Percentiles rank a stretch among this genome's conserved stretches.
Conservation (phyloP, 2,888 invertebrate genomes). For the Lasioglossum calceatum region DNA sequence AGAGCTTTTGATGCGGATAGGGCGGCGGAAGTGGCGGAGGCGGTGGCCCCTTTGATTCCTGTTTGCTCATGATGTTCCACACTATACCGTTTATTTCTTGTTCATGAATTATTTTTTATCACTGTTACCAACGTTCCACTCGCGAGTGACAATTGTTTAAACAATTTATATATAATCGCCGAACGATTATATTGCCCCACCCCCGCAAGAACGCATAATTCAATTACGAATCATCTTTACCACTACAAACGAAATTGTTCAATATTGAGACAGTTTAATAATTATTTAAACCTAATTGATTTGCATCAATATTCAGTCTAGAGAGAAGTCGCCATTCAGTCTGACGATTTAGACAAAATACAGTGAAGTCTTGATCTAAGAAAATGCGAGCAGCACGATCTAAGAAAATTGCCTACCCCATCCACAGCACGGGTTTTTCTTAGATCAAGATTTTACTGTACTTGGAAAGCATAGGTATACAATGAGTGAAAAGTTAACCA, state of each 20-base stretch:
- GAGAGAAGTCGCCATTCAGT: neutral
- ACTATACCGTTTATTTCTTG: conserved; percentile 71
- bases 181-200: conserved; percentile 12
- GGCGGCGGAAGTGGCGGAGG: conserved; percentile 73
- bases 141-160: neutral
- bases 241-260: neutral
- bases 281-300: neutral
- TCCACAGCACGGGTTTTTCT: no score
- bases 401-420: no score
- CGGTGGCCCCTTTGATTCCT: conserved; percentile 63
- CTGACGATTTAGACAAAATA: neutral
- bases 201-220: neutral
- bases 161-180: neutral
- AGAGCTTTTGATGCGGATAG: conserved; percentile 85
- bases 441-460: no score
- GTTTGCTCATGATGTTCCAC: conserved; percentile 60
- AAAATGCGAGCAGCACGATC: no score
- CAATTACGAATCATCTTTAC: neutral
- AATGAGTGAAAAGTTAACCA: no score
- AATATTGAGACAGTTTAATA: neutral
- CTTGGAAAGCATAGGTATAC: no score
- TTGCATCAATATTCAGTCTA: neutral
- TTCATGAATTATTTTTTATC: conserved; percentile 39
- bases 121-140: conserved; percentile 32
- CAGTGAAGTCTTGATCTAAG: neutral